These are phyloP conservation scores for Trichosurus vulpecula DNA, from an alignment of 2,797 vertebrate genomes.

Conservation along the genomic window DNA sequence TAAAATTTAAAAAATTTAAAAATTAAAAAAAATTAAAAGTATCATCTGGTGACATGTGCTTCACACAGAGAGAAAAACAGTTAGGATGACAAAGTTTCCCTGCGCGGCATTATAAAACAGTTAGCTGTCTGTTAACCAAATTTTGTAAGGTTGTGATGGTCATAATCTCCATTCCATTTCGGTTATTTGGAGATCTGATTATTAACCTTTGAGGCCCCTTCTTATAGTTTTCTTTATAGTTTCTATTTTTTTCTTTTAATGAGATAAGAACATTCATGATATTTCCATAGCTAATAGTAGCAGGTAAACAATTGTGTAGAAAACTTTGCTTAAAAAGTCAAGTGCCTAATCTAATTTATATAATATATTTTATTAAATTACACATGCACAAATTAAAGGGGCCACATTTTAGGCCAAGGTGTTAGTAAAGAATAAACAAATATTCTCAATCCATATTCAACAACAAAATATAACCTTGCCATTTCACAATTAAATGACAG, in stretches of 20 bases:
- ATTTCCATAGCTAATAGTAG: background rate
- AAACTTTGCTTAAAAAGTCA: too few species aligned
- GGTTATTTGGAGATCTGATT: slow-evolving; percentile 7
- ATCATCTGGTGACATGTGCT: slow-evolving; percentile 19
- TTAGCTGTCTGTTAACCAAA: slow-evolving; percentile 24
- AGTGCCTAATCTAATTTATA: background rate
- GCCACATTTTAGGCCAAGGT: background rate
- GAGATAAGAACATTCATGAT: background rate
- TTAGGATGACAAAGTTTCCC: slow-evolving; percentile 6
- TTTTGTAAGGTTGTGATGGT: background rate
- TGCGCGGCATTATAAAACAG: slow-evolving; percentile 10
- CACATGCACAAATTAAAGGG: background rate
- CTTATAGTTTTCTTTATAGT: slow-evolving; percentile 12
- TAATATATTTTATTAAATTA: background rate
- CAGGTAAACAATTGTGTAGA: too few species aligned
- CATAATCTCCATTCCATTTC: slow-evolving; percentile 9
- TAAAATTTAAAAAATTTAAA: too few species aligned
- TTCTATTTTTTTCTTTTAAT: background rate
- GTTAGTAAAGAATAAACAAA: too few species aligned
- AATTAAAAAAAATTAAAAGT: too few species aligned
- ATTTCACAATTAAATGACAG: too few species aligned
- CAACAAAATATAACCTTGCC: too few species aligned
- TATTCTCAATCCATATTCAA: too few species aligned
- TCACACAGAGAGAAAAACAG: background rate
- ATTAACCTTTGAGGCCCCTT: background rate